Percentiles rank a stretch among this genome's conserved stretches.
Conservation (phyloP, 2,113 vertebrate species). For the Gavia stellata region DNA sequence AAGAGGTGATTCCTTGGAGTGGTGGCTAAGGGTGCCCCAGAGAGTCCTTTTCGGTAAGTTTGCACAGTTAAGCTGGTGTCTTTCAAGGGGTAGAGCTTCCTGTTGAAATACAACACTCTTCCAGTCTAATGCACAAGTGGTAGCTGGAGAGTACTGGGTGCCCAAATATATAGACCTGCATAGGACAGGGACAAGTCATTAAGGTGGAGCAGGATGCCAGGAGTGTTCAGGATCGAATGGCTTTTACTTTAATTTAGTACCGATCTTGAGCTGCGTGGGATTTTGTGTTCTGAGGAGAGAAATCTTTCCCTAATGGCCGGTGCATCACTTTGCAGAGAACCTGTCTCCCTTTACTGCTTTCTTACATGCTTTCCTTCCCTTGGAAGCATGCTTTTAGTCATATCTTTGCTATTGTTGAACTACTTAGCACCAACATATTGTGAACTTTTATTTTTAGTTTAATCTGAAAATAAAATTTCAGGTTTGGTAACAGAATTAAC, state of each 20-base stretch:
- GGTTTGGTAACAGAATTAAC: not conserved
- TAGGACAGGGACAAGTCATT: not conserved
- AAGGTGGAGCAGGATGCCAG: not conserved
- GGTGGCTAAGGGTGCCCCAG: not conserved
- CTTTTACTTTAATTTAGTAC: conserved; percentile 43
- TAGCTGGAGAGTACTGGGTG: not conserved
- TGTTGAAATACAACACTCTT: not conserved
- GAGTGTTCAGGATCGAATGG: not conserved
- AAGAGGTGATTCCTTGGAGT: conserved; percentile 12
- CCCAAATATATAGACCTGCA: not conserved
- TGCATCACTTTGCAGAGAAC: not conserved
- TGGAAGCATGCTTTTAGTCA: not conserved
- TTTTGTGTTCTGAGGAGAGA: conserved; percentile 10
- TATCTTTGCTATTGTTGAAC: not conserved
- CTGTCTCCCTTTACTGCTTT: not conserved
- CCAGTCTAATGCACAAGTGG: not conserved
- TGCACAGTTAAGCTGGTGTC: not conserved
- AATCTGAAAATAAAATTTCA: not conserved
- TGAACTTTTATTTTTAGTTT: not conserved
- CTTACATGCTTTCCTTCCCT: not conserved
- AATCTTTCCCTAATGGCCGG: not conserved
- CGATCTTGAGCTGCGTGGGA: not conserved
- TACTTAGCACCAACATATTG: not conserved
- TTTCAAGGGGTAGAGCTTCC: not conserved
- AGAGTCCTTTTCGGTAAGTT: conserved; percentile 9